Evolutionary conservation across 2,888 invertebrate species (phyloP), one percentile per base, ranked within the genome.

Genomic region (Suillia variegata): DNA sequence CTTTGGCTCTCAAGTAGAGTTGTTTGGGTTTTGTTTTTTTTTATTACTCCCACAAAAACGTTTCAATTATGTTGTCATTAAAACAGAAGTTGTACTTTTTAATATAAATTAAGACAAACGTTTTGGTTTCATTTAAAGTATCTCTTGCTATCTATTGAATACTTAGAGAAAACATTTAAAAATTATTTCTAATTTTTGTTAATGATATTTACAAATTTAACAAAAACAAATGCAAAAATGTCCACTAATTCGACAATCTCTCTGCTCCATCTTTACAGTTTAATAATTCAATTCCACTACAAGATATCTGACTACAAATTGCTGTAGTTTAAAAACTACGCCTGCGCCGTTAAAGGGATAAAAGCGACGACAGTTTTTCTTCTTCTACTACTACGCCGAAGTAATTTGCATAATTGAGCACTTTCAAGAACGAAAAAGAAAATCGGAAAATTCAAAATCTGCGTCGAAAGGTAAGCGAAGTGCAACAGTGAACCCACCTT

Each of bases 391-490:
- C 18, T 17, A 13, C 45, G 45, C 6, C 17, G 17, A 17, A 24
- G n/a, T n/a, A 51, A 59, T 59, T 59, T 59, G 47, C 55, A 59
- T 59, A 55, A 59, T 55, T 59, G 45, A 50, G 26, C 26, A 26
- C 10, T 10, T 6, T 26, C 26, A 26, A 26, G 6, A 6, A 26
- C 26, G 26, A 26, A 26, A 26, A 26, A n/a, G n/a, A 31, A 31
- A 31, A 31, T 31, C 31, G 31, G 12, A 31, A 31, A 31, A 31
- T 6, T n/a, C n/a, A 12, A 38, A 38, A 13, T n/a, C n/a, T 38
- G 38, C 38, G 38, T 4, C 38, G 38, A 38, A 10, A 38, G 38
- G 38, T 38, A 13, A 10, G 15, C n/a, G 6, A 8, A 38, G 4
- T 10, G n/a, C 38, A n/a, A 38, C 38, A 38, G 13, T 13, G 12